Percentiles rank a stretch among this genome's conserved stretches.
Conservation (phyloP, 2,113 vertebrate species). For the Manacus vitellinus region DNA sequence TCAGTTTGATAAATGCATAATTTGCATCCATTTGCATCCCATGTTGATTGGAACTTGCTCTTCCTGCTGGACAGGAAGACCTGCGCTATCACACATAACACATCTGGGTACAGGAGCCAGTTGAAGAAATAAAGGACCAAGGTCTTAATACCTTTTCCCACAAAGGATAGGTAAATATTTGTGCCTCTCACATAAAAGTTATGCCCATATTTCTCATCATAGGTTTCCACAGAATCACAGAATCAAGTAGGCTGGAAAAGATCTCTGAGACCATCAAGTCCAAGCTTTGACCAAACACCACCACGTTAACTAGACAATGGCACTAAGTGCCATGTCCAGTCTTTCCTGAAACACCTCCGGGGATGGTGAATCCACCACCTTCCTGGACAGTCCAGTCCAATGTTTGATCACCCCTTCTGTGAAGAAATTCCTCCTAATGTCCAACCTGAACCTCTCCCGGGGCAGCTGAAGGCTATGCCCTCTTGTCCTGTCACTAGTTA, state of each 20-base stretch:
- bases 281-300: background rate
- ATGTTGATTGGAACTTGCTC: background rate
- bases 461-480: background rate
- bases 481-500: background rate
- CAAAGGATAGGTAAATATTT: background rate
- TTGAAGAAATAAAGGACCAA: background rate
- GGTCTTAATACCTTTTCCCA: background rate
- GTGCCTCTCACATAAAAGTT: background rate
- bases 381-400: background rate
- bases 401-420: background rate
- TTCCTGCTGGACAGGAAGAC: background rate
- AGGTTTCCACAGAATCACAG: background rate
- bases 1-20: slow-evolving; percentile 39
- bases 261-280: background rate
- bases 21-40: slow-evolving; percentile 20
- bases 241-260: background rate
- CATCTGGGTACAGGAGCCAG: background rate
- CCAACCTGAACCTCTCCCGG: background rate
- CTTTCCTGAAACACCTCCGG: background rate
- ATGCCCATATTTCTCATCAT: background rate
- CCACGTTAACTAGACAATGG: background rate
- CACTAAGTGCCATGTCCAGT: background rate
- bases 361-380: background rate
- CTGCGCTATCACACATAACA: background rate
- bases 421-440: background rate